Evolutionary conservation across 2,113 vertebrate species (phyloP), one percentile per base, ranked within the genome.

Genomic region (Corvus moneduloides): DNA sequence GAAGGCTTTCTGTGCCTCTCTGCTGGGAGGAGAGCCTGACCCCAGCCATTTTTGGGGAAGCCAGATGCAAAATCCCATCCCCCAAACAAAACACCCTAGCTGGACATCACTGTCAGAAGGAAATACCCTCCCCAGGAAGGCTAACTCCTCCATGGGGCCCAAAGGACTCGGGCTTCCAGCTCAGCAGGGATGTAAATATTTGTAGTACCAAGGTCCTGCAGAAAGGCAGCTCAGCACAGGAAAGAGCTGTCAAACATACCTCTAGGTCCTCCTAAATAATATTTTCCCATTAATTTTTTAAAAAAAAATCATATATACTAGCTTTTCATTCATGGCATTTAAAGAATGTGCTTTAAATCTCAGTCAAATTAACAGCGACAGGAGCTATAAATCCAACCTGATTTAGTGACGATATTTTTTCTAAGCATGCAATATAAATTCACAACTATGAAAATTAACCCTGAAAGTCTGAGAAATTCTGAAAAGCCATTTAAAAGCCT

Each of bases 401-500:
- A 75, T 68, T 87, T 51, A 64, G 64, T 9, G 55, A 52, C 67
- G 28, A 7, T n/a, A 18, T 77, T 74, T 90, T 79, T 84, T 58
- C 37, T 61, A 49, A 83, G 79, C 3, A 2, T 4, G 55, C 46
- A 69, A 18, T 48, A 63, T 64, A 93, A 90, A 96, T 72, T 76
- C 55, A 41, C 28, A 61, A 16, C 44, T 49, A 76, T 10, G 68
- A 74, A 88, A 95, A 90, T 72, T n/a, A 86, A 91, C 64, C 63
- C 63, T 43, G 27, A 84, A 79, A 71, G 78, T 43, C 90, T 87
- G 64, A 92, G 80, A 89, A 87, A 94, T 76, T 77, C 91, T 56
- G 37, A 91, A 75, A 82, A 93, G 68, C 78, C 49, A 30, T 71
- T 89, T 69, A 77, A 90, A 94, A 72, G 46, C 67, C 7, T 77